Percentiles rank a stretch among this genome's conserved stretches.
phyloP scores from a whole-genome alignment of 2,113 vertebrate genomes.

The Malurus cyaneus region DNA sequence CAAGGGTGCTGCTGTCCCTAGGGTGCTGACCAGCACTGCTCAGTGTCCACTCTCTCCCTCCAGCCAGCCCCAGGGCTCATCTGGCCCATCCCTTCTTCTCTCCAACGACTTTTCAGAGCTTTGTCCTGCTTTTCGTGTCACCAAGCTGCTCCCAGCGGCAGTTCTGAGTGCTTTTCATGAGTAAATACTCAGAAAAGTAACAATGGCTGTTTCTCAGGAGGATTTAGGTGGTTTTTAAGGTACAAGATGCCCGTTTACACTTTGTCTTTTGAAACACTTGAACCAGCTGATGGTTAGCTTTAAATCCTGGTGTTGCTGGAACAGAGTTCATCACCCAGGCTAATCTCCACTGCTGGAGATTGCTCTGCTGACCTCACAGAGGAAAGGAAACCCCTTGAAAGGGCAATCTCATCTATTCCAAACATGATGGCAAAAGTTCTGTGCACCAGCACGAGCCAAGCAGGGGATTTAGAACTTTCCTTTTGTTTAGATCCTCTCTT shows the following conservation, averaged over 20 bases:
- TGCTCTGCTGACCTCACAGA: background rate
- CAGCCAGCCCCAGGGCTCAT: no score
- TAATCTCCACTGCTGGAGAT: background rate
- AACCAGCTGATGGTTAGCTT: background rate
- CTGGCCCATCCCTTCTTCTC: background rate
- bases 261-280: background rate
- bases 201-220: background rate
- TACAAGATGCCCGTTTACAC: background rate
- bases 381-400: background rate
- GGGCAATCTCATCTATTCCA: background rate
- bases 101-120: background rate
- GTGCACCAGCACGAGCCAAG: background rate
- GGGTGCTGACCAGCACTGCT: no score
- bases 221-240: background rate
- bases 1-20: no score
- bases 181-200: background rate
- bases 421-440: background rate
- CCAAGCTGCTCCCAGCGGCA: background rate
- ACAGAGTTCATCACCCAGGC: background rate
- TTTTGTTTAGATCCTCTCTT: background rate
- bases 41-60: no score
- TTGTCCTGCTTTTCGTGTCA: background rate
- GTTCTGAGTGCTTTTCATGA: background rate
- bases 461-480: background rate
- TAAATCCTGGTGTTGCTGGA: background rate